These are phyloP conservation scores for Sarcophaga bullata DNA, from an alignment of 1,140 invertebrate genomes.

Conservation along the genomic window DNA sequence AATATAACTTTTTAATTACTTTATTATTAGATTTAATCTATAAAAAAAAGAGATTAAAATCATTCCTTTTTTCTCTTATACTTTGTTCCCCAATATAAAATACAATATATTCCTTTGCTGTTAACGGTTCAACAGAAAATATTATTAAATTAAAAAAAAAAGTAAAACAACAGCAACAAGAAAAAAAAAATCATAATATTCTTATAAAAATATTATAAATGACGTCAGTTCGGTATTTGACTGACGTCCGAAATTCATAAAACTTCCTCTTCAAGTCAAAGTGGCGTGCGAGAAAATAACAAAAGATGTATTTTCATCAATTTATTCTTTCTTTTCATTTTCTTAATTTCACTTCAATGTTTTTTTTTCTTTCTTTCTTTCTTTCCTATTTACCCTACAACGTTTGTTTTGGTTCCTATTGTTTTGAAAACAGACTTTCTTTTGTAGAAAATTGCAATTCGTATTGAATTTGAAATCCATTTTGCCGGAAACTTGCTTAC, in stretches of 20 bases:
- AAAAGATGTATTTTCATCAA: constrained; percentile 36
- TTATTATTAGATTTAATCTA: constrained; percentile 36
- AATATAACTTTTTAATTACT: constrained; percentile 35
- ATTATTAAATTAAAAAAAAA: not conserved
- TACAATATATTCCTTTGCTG: not conserved
- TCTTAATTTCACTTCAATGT: constrained; percentile 37
- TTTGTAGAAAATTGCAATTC: too few species aligned
- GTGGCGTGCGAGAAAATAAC: constrained; percentile 52
- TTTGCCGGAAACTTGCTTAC: too few species aligned
- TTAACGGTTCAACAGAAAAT: too few species aligned
- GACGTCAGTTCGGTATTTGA: constrained; percentile 61
- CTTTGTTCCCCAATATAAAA: not conserved
- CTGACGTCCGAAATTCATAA: constrained; percentile 65
- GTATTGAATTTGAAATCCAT: too few species aligned
- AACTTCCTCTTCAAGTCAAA: constrained; percentile 66
- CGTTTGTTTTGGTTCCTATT: constrained; percentile 55
- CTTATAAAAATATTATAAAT: constrained; percentile 51
- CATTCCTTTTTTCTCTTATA: not conserved
- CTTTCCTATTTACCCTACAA: constrained; percentile 55
- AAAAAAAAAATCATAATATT: constrained; percentile 12
- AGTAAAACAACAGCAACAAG: constrained; percentile 22
- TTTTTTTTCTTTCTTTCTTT: constrained; percentile 47
- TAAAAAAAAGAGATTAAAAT: constrained; percentile 21
- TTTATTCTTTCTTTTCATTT: constrained; percentile 34
- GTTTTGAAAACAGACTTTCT: constrained; percentile 15